These are phyloP conservation scores for Epinephelus malabaricus DNA, from an alignment of 2,797 vertebrate species.

Conservation along the genomic window DNA sequence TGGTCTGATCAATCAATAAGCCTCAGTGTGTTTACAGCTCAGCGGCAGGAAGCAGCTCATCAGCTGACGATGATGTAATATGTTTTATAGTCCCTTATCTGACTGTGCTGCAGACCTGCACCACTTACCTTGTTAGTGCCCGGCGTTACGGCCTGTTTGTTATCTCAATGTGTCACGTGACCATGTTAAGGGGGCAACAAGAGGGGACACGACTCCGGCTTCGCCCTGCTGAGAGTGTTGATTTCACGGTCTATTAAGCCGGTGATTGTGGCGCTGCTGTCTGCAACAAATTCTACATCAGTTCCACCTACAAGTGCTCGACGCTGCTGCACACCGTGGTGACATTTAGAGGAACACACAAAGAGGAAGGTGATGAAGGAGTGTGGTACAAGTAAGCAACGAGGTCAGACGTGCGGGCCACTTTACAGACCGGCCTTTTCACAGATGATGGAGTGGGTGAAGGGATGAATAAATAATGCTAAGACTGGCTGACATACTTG, in stretches of 20 bases:
- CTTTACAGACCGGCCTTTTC: not conserved
- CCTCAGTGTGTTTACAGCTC: constrained; percentile 4
- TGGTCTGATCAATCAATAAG: constrained; percentile 8
- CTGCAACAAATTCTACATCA: constrained; percentile 65
- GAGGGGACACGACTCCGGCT: constrained; percentile 33
- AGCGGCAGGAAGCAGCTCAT: constrained; percentile 12
- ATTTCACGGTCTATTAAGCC: constrained; percentile 75
- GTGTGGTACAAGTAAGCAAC: not conserved
- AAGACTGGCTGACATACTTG: not conserved
- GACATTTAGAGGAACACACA: constrained; percentile 30
- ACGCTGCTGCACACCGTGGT: not conserved
- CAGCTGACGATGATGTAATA: constrained; percentile 4
- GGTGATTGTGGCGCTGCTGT: constrained; percentile 58
- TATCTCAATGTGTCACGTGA: constrained; percentile 65
- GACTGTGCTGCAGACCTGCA: constrained; percentile 15
- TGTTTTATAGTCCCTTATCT: constrained; percentile 19
- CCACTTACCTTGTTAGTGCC: constrained; percentile 58
- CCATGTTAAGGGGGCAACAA: constrained; percentile 45
- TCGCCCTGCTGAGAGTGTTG: constrained; percentile 54
- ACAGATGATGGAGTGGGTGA: not conserved
- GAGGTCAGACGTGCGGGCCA: not conserved
- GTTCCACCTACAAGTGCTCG: constrained; percentile 47
- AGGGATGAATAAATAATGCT: not conserved
- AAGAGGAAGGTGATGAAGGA: not conserved
- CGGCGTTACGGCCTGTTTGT: constrained; percentile 47